A percentile compares a stretch with the other conserved stretches of the same genome.
Conservation (phyloP, 1,140 invertebrate genomes). For the Mamestra configurata region DNA sequence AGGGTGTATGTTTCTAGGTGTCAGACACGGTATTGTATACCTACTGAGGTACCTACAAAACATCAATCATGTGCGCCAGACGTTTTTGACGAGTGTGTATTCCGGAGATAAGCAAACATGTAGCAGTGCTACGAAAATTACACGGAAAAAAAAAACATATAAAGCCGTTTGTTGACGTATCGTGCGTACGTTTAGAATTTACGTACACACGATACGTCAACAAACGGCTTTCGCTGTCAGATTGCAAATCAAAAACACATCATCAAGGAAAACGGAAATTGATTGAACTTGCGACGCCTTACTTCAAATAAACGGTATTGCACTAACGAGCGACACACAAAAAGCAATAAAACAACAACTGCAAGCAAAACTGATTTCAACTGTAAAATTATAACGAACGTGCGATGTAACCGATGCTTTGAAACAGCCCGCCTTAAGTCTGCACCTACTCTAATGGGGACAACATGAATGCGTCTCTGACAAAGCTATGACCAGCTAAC, state of each 20-base stretch:
- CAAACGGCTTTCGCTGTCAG: background rate
- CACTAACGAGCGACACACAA: conserved; percentile 6
- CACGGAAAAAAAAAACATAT: background rate
- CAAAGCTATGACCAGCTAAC: conserved; percentile 21
- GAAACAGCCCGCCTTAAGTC: conserved; percentile 19
- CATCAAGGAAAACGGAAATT: background rate
- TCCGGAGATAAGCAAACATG: background rate
- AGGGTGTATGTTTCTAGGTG: too few species aligned
- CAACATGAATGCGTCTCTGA: conserved; percentile 16
- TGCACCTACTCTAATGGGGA: conserved; percentile 1
- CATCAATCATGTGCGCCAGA: background rate
- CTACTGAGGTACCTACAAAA: background rate
- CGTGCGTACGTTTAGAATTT: too few species aligned
- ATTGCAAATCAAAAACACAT: conserved; percentile 8
- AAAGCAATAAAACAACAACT: background rate
- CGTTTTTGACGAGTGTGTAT: background rate
- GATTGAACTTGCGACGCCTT: background rate
- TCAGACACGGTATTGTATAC: background rate
- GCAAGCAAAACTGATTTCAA: conserved; percentile 9
- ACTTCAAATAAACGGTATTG: background rate
- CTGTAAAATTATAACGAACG: conserved; percentile 35
- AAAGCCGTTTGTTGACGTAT: too few species aligned
- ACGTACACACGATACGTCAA: background rate
- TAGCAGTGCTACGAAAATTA: background rate
- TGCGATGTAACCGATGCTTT: conserved; percentile 4